Conservation (phyloP, 2,113 vertebrate species). For the Balaenoptera acutorostrata region DNA sequence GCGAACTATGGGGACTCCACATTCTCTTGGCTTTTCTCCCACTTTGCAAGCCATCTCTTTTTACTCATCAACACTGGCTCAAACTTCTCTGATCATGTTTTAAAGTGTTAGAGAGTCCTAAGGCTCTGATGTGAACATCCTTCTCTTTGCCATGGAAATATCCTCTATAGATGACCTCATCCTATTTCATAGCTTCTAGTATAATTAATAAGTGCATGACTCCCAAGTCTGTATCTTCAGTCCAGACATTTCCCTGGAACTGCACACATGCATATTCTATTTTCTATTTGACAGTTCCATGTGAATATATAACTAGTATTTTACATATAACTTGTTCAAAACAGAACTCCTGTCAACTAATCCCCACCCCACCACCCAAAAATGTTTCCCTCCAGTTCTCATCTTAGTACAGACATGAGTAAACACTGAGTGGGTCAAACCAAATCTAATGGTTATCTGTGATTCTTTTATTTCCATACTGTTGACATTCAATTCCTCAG, state of each 20-base stretch:
- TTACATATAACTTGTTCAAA: not conserved
- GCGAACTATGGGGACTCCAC: fast-evolving
- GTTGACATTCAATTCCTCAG: not conserved
- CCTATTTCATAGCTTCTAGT: not conserved
- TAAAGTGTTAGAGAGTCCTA: not conserved
- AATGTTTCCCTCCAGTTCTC: not conserved
- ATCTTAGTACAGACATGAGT: not conserved
- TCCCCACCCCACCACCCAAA: not conserved
- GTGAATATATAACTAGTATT: not conserved
- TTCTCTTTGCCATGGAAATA: not conserved
- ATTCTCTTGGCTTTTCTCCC: not conserved
- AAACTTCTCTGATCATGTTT: not conserved
- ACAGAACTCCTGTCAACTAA: not conserved
- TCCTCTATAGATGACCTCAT: not conserved
- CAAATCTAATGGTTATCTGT: not conserved
- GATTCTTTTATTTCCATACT: not conserved
- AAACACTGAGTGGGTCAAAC: not conserved
- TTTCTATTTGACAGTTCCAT: not conserved
- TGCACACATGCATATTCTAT: not conserved
- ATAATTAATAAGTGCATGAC: not conserved
- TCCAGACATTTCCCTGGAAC: not conserved
- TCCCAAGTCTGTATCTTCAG: not conserved
- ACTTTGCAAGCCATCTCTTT: not conserved
- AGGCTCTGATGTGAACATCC: not conserved
- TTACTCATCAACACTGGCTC: not conserved